A percentile compares a stretch with the other conserved stretches of the same genome.
Evolutionary conservation across 2,888 invertebrate genomes (phyloP).

Genomic region (Phrixothrix hirtus): DNA sequence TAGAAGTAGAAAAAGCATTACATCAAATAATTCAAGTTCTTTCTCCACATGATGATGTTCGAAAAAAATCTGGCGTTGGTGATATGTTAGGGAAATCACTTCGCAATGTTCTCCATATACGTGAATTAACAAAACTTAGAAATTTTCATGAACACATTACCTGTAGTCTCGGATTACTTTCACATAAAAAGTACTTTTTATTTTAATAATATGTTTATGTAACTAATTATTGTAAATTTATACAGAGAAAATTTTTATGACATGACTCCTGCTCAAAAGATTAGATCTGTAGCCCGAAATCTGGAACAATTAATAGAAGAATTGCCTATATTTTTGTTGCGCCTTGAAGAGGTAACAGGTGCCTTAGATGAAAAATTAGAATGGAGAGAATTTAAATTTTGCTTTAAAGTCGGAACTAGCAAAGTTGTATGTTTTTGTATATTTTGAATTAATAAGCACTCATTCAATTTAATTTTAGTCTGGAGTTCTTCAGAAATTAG

Average conservation of each 20-base stretch:
- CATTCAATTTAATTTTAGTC: no score
- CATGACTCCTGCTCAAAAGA: constrained; percentile 64
- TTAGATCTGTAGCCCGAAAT: constrained; percentile 64
- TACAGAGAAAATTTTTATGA: constrained; percentile 64
- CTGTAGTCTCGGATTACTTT: constrained; percentile 59
- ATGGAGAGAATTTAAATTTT: constrained; percentile 66
- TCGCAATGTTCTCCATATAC: no score
- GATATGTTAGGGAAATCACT: no score
- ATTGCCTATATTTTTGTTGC: constrained; percentile 64
- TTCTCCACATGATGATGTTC: no score
- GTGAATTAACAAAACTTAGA: no score
- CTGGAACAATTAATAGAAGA: constrained; percentile 67
- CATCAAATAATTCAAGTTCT: no score
- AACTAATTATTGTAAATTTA: not conserved
- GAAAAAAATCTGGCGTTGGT: no score
- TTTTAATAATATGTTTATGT: not conserved
- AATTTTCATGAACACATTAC: no score
- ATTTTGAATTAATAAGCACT: not conserved
- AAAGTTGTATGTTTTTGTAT: constrained; percentile 62
- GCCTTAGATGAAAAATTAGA: constrained; percentile 66
- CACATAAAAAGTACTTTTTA: constrained; percentile 61
- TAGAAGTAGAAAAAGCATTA: no score
- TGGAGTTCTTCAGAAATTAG: no score
- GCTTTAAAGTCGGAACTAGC: constrained; percentile 65
- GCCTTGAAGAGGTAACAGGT: constrained; percentile 65